phyloP scores from a whole-genome alignment of 2,888 invertebrate genomes.

The Calameuta idolon region DNA sequence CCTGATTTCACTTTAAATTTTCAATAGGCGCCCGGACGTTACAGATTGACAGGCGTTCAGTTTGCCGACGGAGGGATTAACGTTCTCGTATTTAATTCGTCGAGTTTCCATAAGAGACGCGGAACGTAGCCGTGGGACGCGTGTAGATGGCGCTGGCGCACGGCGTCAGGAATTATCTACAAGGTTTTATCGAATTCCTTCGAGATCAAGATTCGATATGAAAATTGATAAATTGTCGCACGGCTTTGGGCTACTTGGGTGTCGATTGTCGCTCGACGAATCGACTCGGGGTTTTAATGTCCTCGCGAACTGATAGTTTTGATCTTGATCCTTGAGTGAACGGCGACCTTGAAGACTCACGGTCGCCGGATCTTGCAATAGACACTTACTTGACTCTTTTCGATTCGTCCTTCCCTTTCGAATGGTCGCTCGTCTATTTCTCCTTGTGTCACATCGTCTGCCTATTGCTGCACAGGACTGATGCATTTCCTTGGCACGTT shows the following conservation, averaged over 20 bases:
- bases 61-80: not conserved
- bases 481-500: not conserved
- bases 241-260: too few species aligned
- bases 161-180: not conserved
- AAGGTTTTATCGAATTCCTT: not conserved
- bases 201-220: not conserved
- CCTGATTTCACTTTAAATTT: not conserved
- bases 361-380: not conserved
- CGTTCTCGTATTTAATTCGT: not conserved
- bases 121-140: not conserved
- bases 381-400: not conserved
- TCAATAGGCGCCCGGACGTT: not conserved
- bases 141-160: not conserved
- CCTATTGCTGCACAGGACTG: not conserved
- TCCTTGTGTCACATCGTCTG: not conserved
- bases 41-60: too few species aligned
- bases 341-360: constrained; percentile 14
- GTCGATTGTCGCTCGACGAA: not conserved
- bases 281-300: not conserved
- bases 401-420: not conserved
- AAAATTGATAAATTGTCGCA: not conserved
- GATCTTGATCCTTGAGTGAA: constrained; percentile 19
- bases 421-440: not conserved
- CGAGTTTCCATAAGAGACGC: not conserved
- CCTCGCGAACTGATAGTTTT: constrained; percentile 1